These are phyloP conservation scores for Sparus aurata DNA, from an alignment of 2,797 vertebrate species.

Conservation along the genomic window DNA sequence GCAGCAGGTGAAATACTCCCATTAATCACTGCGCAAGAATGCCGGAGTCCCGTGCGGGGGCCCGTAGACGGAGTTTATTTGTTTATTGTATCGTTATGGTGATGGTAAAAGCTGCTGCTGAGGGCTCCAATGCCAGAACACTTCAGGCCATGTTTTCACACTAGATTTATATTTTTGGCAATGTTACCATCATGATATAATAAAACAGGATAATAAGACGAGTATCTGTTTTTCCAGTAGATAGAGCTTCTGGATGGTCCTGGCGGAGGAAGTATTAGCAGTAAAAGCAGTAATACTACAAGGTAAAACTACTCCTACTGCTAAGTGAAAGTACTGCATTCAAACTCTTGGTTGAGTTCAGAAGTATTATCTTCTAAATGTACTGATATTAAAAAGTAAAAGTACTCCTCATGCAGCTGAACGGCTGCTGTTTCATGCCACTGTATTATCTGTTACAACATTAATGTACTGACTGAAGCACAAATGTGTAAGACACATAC, in stretches of 20 bases:
- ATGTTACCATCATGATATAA: not conserved
- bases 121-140: conserved; percentile 1
- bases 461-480: not conserved
- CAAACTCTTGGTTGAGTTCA: not conserved
- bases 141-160: conserved; percentile 11
- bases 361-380: not conserved
- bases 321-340: not conserved
- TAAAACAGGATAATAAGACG: conserved; percentile 3
- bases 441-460: not conserved
- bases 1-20: conserved; percentile 12
- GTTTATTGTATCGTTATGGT: conserved; percentile 49
- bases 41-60: conserved; percentile 4
- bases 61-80: conserved; percentile 25
- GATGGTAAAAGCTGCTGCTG: conserved; percentile 18
- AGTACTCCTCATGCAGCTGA: not conserved
- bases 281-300: not conserved
- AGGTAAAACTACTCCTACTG: not conserved
- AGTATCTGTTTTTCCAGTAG: not conserved
- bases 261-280: not conserved
- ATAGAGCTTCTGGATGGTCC: not conserved
- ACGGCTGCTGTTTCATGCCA: not conserved
- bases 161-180: not conserved
- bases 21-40: conserved; percentile 43
- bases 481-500: not conserved
- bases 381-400: not conserved